Percentiles rank a stretch among this genome's conserved stretches.
Evolutionary conservation across 2,113 vertebrate species (phyloP).

Genomic region (Acanthisitta chloris): DNA sequence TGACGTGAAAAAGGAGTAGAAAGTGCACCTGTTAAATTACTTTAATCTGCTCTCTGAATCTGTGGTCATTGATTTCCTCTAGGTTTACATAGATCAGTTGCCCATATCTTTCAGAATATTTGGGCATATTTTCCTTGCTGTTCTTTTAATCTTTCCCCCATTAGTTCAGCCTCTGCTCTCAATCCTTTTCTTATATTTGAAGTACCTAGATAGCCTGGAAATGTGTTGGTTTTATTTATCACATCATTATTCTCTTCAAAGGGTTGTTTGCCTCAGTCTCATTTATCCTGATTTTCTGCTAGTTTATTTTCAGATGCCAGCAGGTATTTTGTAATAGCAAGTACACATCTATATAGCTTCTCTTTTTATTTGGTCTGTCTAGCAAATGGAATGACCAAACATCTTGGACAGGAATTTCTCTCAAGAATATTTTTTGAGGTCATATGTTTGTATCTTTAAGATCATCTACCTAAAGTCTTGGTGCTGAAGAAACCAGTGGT

Average conservation of each 20-base stretch:
- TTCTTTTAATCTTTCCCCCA: neutral
- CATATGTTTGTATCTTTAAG: neutral
- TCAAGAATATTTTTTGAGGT: neutral
- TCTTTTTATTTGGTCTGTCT: neutral
- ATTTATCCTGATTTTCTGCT: neutral
- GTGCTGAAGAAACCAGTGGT: neutral
- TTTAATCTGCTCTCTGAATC: neutral
- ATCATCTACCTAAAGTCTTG: neutral
- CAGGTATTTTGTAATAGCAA: neutral
- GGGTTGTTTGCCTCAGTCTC: neutral
- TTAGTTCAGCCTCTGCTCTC: neutral
- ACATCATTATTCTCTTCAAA: constrained; percentile 6
- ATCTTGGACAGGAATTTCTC: neutral
- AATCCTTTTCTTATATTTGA: neutral
- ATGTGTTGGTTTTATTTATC: neutral
- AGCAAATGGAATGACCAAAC: neutral
- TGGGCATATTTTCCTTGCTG: neutral
- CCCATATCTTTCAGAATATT: neutral
- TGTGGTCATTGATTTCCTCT: neutral
- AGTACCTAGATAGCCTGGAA: neutral
- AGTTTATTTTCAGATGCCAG: neutral
- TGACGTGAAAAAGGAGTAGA: neutral
- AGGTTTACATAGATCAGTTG: neutral
- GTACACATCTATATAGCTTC: neutral
- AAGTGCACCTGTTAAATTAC: neutral